phyloP scores from a whole-genome alignment of 2,888 invertebrate species.

The Vesta saturnalis region DNA sequence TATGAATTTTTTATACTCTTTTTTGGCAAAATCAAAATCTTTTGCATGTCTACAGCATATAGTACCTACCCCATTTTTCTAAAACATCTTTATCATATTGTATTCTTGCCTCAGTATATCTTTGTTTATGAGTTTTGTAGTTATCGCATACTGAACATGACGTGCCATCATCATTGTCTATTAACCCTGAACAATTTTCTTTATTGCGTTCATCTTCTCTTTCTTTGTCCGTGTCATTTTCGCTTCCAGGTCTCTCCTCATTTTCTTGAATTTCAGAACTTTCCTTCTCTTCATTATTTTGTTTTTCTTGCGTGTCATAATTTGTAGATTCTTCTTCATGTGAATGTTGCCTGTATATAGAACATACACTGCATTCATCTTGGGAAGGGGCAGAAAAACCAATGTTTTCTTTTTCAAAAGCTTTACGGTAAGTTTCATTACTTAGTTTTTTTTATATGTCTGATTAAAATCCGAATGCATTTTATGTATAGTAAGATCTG shows the following conservation, averaged over 20 bases:
- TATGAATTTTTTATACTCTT: slow-evolving; percentile 35
- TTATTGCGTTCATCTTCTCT: background rate
- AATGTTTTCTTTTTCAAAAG: background rate
- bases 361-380: background rate
- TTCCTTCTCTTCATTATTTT: too few relatives aligned
- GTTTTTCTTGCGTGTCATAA: too few relatives aligned
- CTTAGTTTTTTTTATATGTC: too few relatives aligned
- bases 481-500: too few relatives aligned
- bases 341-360: background rate
- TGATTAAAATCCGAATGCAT: too few relatives aligned
- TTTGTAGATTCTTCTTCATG: too few relatives aligned
- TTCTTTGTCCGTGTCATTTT: too few relatives aligned
- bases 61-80: background rate
- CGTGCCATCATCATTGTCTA: background rate
- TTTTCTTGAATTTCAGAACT: too few relatives aligned
- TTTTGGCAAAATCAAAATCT: slow-evolving; percentile 34
- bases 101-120: background rate
- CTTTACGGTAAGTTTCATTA: background rate
- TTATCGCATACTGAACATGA: background rate
- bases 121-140: background rate
- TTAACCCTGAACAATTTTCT: too few relatives aligned
- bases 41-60: slow-evolving; percentile 30
- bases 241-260: too few relatives aligned
- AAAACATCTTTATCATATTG: background rate
- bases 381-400: background rate